Percentiles rank a stretch among this genome's conserved stretches.
These are phyloP conservation scores for Nymphicus hollandicus DNA, from an alignment of 2,113 vertebrate species.

Conservation along the genomic window DNA sequence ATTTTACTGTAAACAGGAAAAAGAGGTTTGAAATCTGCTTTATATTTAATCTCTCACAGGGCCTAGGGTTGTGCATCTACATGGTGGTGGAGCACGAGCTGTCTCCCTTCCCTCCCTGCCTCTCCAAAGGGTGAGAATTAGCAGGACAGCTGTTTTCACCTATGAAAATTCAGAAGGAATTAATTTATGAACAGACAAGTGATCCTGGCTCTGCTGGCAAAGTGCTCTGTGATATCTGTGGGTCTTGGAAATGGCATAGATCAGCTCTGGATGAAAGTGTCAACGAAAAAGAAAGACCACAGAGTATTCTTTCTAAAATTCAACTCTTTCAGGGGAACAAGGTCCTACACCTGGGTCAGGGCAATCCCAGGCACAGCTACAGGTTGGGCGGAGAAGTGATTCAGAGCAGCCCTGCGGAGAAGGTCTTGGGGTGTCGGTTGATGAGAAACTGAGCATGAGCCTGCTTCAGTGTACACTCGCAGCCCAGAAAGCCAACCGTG, in stretches of 20 bases:
- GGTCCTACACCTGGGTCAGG: background rate
- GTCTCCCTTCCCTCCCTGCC: fast-evolving
- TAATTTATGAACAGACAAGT: background rate
- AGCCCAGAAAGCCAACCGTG: background rate
- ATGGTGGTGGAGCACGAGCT: background rate
- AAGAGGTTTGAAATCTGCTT: background rate
- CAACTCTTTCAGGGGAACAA: background rate
- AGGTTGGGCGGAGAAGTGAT: background rate
- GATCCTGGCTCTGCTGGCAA: background rate
- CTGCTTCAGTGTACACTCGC: background rate
- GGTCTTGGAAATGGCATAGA: background rate
- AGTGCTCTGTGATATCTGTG: background rate
- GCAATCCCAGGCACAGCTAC: background rate
- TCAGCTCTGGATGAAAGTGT: background rate
- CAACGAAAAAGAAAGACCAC: background rate
- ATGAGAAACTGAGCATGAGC: background rate
- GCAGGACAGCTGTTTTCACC: background rate
- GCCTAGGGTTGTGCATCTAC: background rate
- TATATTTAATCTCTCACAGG: background rate
- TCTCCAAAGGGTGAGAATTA: background rate
- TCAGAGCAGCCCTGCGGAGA: background rate
- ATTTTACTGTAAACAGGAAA: background rate
- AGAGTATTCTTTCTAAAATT: background rate
- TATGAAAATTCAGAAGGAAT: background rate
- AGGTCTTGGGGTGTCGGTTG: background rate